These are phyloP conservation scores for Protophormia terraenovae DNA, from an alignment of 2,888 invertebrate genomes.

Conservation along the genomic window DNA sequence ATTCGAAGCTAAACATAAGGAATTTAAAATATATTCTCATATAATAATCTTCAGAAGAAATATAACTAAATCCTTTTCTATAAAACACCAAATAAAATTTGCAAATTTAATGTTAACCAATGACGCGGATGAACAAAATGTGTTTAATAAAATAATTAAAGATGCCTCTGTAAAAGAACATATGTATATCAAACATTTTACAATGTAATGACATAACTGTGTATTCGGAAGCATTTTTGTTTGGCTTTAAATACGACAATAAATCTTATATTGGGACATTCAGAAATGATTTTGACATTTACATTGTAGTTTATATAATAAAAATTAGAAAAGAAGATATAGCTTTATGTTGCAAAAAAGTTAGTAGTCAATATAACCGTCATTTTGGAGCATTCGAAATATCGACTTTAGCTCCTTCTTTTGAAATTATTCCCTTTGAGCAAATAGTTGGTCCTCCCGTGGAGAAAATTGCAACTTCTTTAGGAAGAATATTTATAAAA, in stretches of 20 bases:
- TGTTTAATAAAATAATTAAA: neutral
- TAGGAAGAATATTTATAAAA: neutral
- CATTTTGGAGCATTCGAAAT: constrained; percentile 15
- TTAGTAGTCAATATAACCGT: neutral
- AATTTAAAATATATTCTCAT: constrained; percentile 19
- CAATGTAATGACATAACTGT: neutral
- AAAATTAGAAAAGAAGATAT: neutral
- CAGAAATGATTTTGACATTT: neutral
- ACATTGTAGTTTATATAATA: neutral
- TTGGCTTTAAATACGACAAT: neutral
- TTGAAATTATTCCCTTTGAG: neutral
- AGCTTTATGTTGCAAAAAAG: neutral
- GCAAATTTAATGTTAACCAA: neutral
- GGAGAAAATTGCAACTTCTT: constrained; percentile 2
- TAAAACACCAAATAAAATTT: constrained; percentile 19
- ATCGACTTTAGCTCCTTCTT: neutral
- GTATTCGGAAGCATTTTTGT: neutral
- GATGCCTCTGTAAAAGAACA: neutral
- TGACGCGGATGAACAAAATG: neutral
- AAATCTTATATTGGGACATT: neutral
- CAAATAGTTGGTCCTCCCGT: neutral
- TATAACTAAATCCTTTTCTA: neutral
- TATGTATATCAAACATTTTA: neutral
- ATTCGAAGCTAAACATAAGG: constrained; percentile 5
- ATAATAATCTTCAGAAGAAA: neutral